Conservation (phyloP, 2,113 vertebrate species). For the Tragelaphus strepsiceros region DNA sequence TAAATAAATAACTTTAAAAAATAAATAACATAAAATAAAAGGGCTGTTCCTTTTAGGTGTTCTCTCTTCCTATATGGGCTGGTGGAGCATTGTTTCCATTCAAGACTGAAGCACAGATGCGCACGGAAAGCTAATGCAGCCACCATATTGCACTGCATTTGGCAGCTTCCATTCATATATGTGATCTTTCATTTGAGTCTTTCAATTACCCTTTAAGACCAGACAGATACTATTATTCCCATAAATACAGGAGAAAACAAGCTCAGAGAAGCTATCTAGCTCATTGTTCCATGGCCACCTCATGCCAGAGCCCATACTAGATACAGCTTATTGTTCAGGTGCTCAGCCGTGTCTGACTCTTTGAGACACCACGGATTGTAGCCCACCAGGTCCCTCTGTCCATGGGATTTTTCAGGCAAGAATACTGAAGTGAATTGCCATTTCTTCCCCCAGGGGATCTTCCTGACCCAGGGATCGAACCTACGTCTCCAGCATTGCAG, state of each 20-base stretch:
- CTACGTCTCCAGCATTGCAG: neutral
- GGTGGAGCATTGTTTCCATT: neutral
- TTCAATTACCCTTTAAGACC: neutral
- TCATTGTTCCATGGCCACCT: neutral
- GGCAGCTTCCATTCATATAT: neutral
- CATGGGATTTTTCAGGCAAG: neutral
- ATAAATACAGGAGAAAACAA: neutral
- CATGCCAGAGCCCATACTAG: neutral
- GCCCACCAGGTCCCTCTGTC: neutral
- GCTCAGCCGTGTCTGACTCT: neutral
- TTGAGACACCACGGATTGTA: neutral
- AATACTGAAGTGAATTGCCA: neutral
- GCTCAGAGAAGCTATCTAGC: neutral
- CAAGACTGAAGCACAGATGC: neutral
- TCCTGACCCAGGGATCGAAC: neutral
- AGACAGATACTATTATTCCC: neutral
- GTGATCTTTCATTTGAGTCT: neutral
- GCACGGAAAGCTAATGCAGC: neutral
- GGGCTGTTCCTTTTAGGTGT: neutral
- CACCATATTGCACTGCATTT: neutral
- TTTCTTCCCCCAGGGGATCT: neutral
- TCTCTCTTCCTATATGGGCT: neutral
- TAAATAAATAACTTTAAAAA: neutral
- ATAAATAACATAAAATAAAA: neutral
- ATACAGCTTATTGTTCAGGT: neutral